phyloP scores from a whole-genome alignment of 2,113 vertebrate genomes.

The Pseudopipra pipra region DNA sequence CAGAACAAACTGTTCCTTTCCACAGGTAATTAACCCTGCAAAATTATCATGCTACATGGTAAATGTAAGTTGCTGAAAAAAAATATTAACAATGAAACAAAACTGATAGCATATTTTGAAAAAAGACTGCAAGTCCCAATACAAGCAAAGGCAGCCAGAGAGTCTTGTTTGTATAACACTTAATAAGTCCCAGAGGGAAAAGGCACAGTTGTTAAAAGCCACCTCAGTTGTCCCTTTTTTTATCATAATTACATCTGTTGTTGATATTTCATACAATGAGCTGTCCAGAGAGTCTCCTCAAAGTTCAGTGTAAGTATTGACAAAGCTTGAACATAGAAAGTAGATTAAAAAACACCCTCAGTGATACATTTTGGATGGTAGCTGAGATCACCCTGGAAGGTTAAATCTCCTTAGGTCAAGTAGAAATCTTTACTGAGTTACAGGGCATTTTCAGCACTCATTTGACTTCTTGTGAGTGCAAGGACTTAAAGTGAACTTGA shows the following conservation, averaged over 20 bases:
- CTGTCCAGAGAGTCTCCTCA: background rate
- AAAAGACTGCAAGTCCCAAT: background rate
- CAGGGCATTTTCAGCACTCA: background rate
- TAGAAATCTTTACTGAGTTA: background rate
- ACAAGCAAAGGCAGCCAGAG: constrained; percentile 2
- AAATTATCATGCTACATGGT: background rate
- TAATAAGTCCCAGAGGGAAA: constrained; percentile 70
- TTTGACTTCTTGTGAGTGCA: background rate
- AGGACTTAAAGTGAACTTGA: background rate
- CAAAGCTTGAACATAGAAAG: background rate
- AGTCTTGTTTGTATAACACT: constrained; percentile 66
- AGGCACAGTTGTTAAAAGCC: constrained; percentile 19
- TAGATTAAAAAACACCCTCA: background rate
- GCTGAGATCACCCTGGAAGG: background rate
- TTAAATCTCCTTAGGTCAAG: background rate
- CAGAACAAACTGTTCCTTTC: background rate
- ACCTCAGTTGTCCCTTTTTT: background rate
- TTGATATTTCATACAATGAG: constrained; percentile 9
- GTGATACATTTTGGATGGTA: background rate
- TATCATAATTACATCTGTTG: background rate
- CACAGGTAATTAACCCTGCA: background rate
- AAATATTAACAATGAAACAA: background rate
- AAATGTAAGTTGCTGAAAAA: background rate
- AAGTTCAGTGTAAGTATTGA: background rate
- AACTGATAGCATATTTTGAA: background rate